Evolutionary conservation across 2,113 vertebrate genomes (phyloP).

Genomic region (Gracilinanus agilis): DNA sequence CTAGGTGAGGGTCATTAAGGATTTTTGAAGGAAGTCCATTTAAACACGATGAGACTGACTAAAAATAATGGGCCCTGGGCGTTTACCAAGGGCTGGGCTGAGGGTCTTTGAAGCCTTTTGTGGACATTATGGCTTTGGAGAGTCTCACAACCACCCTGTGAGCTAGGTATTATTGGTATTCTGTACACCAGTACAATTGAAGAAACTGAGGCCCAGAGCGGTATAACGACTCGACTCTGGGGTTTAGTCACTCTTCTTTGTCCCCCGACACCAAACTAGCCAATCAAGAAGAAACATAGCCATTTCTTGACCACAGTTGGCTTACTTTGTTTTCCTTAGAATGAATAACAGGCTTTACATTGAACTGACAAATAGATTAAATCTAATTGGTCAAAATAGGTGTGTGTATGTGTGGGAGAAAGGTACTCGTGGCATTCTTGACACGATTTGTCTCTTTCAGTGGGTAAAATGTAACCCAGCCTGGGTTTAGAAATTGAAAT

Average conservation of each 20-base stretch:
- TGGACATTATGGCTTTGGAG: not conserved
- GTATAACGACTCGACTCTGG: not conserved
- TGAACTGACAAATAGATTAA: not conserved
- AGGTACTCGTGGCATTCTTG: not conserved
- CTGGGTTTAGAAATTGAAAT: conserved; percentile 24
- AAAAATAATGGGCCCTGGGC: too few species aligned
- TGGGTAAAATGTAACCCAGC: not conserved
- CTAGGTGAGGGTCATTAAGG: not conserved
- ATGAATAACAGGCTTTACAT: conserved; percentile 30
- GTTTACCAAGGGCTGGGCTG: not conserved
- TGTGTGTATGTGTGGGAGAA: not conserved
- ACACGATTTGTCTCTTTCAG: conserved; percentile 10
- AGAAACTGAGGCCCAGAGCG: not conserved
- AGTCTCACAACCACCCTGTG: not conserved
- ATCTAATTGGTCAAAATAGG: conserved; percentile 20
- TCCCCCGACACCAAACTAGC: not conserved
- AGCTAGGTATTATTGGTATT: too few species aligned
- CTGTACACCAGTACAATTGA: not conserved
- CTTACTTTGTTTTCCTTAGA: conserved; percentile 15
- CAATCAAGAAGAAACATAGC: not conserved
- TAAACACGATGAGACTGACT: not conserved
- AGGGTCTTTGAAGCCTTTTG: not conserved
- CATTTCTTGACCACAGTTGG: not conserved
- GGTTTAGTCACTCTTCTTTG: not conserved
- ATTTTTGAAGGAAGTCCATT: not conserved